Evolutionary conservation across 2,888 invertebrate species (phyloP).

Genomic region (Zele albiditarsus): DNA sequence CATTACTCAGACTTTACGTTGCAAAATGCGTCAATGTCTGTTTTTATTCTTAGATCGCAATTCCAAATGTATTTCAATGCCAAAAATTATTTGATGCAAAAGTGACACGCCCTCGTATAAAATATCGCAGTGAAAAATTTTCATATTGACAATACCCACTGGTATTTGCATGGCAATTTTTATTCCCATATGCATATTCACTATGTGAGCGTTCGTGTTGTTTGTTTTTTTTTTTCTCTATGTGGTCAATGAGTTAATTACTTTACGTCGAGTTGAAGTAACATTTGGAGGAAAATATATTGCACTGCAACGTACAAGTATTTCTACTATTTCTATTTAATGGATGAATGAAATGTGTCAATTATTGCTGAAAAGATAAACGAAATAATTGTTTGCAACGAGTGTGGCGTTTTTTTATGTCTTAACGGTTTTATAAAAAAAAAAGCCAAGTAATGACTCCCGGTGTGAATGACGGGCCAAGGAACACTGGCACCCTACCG

Average conservation of each 20-base stretch:
- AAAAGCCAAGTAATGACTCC: conserved; percentile 59
- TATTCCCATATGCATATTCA: neutral
- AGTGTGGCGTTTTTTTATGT: neutral
- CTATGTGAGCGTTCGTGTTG: neutral
- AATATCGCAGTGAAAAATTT: neutral
- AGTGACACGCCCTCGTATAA: neutral
- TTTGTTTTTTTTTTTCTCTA: neutral
- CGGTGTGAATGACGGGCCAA: conserved; percentile 63
- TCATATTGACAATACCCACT: neutral
- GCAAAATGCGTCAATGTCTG: conserved; percentile 59
- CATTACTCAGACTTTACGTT: conserved; percentile 22
- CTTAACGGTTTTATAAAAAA: neutral
- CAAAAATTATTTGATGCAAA: conserved; percentile 25
- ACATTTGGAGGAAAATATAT: neutral
- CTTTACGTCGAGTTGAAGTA: neutral
- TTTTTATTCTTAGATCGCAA: conserved; percentile 59
- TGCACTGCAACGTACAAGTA: neutral
- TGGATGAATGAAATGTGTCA: neutral
- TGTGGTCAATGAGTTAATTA: neutral
- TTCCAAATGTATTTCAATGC: conserved; percentile 8
- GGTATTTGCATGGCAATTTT: neutral
- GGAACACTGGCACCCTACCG: conserved; percentile 68
- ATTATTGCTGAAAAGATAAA: neutral
- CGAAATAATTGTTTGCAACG: neutral
- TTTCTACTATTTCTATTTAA: neutral